Evolutionary conservation across 2,888 invertebrate genomes (phyloP), one percentile per base, ranked within the genome.

Genomic region (Lasius fuliginosus): DNA sequence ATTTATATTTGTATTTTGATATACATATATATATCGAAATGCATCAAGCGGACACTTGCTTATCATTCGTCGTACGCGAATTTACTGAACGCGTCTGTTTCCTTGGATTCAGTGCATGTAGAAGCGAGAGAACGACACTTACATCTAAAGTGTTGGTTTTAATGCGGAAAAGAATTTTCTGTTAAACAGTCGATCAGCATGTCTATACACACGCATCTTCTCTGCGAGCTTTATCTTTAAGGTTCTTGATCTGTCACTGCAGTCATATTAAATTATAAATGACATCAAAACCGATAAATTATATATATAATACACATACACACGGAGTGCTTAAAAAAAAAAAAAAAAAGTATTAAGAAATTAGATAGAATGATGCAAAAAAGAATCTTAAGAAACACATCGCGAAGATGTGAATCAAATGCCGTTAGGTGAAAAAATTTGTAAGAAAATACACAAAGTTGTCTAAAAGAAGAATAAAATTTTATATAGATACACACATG

Each of bases 1-100:
- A 89, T 90, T 89, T 90, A 89, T 90, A 89, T 88, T 90, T 90
- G 71, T 89, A 89, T 85, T 86, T 87, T 83, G 82, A 81, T 15
- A 71, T 12, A 68, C 6, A 4, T 1, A 46, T 46, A 15, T 53
- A 49, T 49, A 53, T 53, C 49, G 49, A 53, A 53, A 53, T 69
- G 77, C 56, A 42, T 69, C 56, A 79, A 79, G 30, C 56, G 30
- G 56, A 69, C 23, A 30, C 12, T 69, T 58, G 68, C 33, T 64
- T n/a, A 69, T 33, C 69, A n/a, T 58, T 23, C 23, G 23, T 23
- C 23, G 23, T 23, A 23, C 40, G 36, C 36, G 5, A 36, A 2
- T 67, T 23, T 67, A 67, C 23, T 6, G 15, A 65, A 65, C 23
- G 23, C 40, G 23, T 23, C 12, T 15, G 40, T 68, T 33, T 77